Base-by-base conservation (phyloP, 1,140 invertebrate genomes). In the Drosophila tsacasi region DNA sequence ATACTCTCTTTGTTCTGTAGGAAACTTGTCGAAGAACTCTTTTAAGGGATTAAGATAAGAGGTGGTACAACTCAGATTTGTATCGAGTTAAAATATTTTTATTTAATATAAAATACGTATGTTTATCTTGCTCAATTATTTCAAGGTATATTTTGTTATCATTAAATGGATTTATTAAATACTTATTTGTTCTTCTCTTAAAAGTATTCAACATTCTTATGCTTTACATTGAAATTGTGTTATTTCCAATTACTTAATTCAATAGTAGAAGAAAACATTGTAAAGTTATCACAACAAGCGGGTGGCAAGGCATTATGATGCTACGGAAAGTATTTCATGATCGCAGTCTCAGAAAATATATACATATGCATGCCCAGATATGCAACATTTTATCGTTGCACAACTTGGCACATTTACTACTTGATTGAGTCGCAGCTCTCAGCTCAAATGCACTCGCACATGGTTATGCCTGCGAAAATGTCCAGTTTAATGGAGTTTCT, bases 401-500 rank as follows among this genome's bases (percentile, higher is more conserved):
- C 25, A 39, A 64, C 32, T 58, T 58, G 52, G 52, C n/a, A 55
- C 61, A 64, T 64, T 63, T 64, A 27, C 61, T 39, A 27, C 52
- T 39, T 37, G 50, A 64, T 40, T 57, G 61, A 42, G 40, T 61
- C 27, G 23, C 52, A 61, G 58, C 58, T 47, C 19, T 17, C n/a
- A 60, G 58, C 40, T 13, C 8, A 44, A 60, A 42, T 30, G 57
- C 57, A 46, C 27, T 46, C 32, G 19, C n/a, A 46, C n/a, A 39
- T 54, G 30, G 52, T 55, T 55, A 55, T 55, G 52, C 52, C 52
- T 23, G 15, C 35, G 46, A 35, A 54, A n/a, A 46, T 46, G 67
- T 68, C 67, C 67, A 39, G 46, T 67, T 68, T 68, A 64, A 67
- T 50, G 49, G 63, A 55, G 21, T 30, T 67, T 19, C 19, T 40